Percentiles rank a stretch among this genome's conserved stretches.
These are phyloP conservation scores for Oncorhynchus mykiss DNA, from an alignment of 2,113 vertebrate genomes.

Conservation along the genomic window DNA sequence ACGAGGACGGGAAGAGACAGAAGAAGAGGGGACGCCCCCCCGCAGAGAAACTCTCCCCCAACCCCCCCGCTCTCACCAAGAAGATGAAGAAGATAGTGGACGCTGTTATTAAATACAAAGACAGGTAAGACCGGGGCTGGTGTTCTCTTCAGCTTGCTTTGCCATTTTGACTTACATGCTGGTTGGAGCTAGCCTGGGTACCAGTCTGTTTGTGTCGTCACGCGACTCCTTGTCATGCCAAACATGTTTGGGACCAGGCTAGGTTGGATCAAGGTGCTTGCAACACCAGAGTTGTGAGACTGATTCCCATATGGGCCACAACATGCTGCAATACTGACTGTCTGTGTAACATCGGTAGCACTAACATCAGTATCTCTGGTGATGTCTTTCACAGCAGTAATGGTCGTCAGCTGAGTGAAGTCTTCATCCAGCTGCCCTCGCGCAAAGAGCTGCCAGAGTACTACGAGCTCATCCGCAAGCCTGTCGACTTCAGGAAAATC, in stretches of 20 bases:
- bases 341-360: background rate
- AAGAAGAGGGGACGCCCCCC: conserved; percentile 90
- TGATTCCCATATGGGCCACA: too few relatives aligned
- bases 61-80: conserved; percentile 88
- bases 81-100: conserved; percentile 97
- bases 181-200: too few relatives aligned
- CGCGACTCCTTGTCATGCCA: too few relatives aligned
- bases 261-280: too few relatives aligned
- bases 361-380: background rate
- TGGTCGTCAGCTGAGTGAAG: conserved; percentile 92
- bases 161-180: too few relatives aligned
- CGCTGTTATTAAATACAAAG: conserved; percentile 93
- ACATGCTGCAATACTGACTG: background rate
- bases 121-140: conserved; percentile 78
- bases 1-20: conserved; percentile 89
- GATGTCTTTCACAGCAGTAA: conserved; percentile 72
- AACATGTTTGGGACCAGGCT: too few relatives aligned
- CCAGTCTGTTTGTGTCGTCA: too few relatives aligned
- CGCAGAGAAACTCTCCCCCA: conserved; percentile 88
- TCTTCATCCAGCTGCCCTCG: conserved; percentile 95
- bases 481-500: conserved; percentile 96
- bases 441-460: conserved; percentile 95
- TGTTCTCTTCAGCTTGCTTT: too few relatives aligned
- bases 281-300: too few relatives aligned
- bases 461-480: conserved; percentile 94